phyloP scores from a whole-genome alignment of 2,888 invertebrate species.

The Brassicogethes aeneus region DNA sequence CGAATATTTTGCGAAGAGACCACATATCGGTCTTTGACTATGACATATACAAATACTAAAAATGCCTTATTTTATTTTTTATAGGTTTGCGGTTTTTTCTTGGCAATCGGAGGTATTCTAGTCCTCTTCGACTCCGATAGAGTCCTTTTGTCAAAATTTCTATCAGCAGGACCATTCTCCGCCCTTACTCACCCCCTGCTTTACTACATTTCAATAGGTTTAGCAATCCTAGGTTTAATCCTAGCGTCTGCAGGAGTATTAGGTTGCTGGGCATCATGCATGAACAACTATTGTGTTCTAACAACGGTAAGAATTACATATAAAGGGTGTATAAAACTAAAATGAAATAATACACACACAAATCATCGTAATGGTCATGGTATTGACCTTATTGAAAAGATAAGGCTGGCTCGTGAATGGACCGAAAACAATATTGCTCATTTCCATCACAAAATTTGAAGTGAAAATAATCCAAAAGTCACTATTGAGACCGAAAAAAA shows the following conservation, averaged over 20 bases:
- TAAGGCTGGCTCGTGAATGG: no score
- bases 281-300: slow-evolving; percentile 65
- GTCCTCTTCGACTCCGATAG: slow-evolving; percentile 63
- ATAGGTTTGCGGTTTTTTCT: slow-evolving; percentile 62
- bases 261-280: slow-evolving; percentile 75
- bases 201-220: slow-evolving; percentile 64
- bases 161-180: slow-evolving; percentile 54
- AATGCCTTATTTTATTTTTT: slow-evolving; percentile 23
- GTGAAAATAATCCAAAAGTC: no score
- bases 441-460: no score
- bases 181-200: slow-evolving; percentile 62
- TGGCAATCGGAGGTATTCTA: slow-evolving; percentile 64
- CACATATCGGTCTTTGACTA: no score
- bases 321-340: not conserved
- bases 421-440: no score
- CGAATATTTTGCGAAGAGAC: no score
- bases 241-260: slow-evolving; percentile 61
- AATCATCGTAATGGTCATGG: no score
- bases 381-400: no score
- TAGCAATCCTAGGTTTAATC: slow-evolving; percentile 59
- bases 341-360: slow-evolving; percentile 4
- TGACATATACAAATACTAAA: not conserved
- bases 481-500: no score
- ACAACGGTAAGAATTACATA: slow-evolving; percentile 48
- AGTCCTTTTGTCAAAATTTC: slow-evolving; percentile 60